Conservation (phyloP, 1,140 invertebrate species). For the Chrysoperla carnea region DNA sequence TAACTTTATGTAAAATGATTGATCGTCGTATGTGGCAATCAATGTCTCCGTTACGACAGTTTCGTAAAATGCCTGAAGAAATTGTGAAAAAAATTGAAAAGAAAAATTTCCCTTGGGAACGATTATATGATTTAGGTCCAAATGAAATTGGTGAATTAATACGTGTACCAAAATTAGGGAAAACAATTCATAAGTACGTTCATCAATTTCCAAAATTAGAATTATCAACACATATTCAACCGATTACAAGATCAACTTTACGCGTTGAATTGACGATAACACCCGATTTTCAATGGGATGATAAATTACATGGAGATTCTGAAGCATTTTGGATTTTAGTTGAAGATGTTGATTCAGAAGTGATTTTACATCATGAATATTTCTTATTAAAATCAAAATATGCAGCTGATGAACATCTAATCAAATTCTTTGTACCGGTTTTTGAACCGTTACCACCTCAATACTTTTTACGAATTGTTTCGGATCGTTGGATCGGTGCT, state of each 20-base stretch:
- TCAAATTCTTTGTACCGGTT: constrained; percentile 97
- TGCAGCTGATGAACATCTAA: constrained; percentile 80
- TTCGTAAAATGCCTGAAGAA: constrained; percentile 95
- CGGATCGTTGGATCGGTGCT: constrained; percentile 72
- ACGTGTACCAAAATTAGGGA: constrained; percentile 88
- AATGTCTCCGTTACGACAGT: constrained; percentile 96
- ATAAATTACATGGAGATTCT: constrained; percentile 87
- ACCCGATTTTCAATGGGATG: constrained; percentile 98
- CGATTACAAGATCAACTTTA: constrained; percentile 88
- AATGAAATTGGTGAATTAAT: constrained; percentile 97
- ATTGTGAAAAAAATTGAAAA: constrained; percentile 97
- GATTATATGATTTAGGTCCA: constrained; percentile 89
- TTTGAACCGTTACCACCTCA: constrained; percentile 97
- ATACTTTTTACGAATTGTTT: constrained; percentile 80
- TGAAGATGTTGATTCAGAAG: constrained; percentile 94
- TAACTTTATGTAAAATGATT: constrained; percentile 97
- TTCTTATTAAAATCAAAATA: constrained; percentile 95
- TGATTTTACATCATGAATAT: constrained; percentile 93
- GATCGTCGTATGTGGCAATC: constrained; percentile 99
- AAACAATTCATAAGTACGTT: constrained; percentile 94
- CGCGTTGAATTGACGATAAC: constrained; percentile 95
- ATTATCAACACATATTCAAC: constrained; percentile 90
- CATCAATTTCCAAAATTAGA: constrained; percentile 95
- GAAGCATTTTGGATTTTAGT: constrained; percentile 99
- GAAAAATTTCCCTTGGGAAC: constrained; percentile 88